Conservation (phyloP, 2,888 invertebrate species). For the Watsonalla binaria region DNA sequence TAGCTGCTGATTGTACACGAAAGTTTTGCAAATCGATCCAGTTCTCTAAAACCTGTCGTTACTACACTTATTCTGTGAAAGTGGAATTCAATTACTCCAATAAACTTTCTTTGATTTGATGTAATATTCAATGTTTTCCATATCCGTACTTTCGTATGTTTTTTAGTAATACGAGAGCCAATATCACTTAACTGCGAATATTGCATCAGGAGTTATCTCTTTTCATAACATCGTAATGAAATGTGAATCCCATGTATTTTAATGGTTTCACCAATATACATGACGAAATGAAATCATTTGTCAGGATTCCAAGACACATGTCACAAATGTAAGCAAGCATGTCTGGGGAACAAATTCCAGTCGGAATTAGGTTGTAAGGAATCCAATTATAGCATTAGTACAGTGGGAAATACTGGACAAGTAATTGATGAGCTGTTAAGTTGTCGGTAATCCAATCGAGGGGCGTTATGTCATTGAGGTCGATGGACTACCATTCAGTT, state of each 20-base stretch:
- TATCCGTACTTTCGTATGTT: background rate
- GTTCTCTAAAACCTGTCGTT: background rate
- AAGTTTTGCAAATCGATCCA: slow-evolving; percentile 1
- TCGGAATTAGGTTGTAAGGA: slow-evolving; percentile 28
- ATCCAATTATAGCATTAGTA: slow-evolving; percentile 34
- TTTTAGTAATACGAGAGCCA: background rate
- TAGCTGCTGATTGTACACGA: background rate
- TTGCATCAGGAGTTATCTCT: too few species aligned
- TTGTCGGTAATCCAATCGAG: slow-evolving; percentile 50
- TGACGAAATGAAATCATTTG: slow-evolving; percentile 9
- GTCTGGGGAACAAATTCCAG: slow-evolving; percentile 9
- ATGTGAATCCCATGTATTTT: too few species aligned
- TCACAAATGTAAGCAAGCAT: slow-evolving; percentile 2
- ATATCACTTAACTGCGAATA: background rate
- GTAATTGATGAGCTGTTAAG: slow-evolving; percentile 52
- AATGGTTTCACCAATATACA: too few species aligned
- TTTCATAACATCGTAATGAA: too few species aligned
- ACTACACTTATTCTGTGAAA: slow-evolving; percentile 1
- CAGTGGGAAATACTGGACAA: slow-evolving; percentile 21
- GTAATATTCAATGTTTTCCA: background rate
- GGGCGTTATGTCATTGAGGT: slow-evolving; percentile 53
- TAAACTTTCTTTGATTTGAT: background rate
- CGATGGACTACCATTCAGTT: slow-evolving; percentile 44
- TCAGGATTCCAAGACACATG: slow-evolving; percentile 18
- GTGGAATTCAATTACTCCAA: background rate